phyloP scores from a whole-genome alignment of 2,113 vertebrate genomes.

The Candoia aspera region DNA sequence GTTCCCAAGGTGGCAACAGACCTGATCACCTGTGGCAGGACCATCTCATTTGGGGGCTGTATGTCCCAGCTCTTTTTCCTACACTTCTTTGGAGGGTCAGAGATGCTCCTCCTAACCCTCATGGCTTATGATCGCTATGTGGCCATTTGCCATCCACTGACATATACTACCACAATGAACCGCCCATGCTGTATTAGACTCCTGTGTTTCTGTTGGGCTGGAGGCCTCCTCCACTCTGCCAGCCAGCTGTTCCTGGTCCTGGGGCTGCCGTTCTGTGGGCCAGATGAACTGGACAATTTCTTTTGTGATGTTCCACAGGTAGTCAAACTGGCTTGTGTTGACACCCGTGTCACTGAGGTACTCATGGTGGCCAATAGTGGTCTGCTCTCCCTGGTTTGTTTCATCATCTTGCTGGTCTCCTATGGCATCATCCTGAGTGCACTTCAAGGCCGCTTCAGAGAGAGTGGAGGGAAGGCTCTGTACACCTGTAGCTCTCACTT shows the following conservation, averaged over 20 bases:
- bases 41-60: slow-evolving; percentile 61
- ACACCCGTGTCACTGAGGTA: slow-evolving; percentile 58
- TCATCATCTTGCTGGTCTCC: slow-evolving; percentile 57
- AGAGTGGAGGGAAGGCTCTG: slow-evolving; percentile 46
- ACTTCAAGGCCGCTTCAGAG: slow-evolving; percentile 36
- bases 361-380: slow-evolving; percentile 66
- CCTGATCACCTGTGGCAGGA: background rate
- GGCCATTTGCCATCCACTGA: slow-evolving; percentile 66
- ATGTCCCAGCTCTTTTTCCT: slow-evolving; percentile 69
- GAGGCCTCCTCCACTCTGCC: slow-evolving; percentile 63
- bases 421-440: slow-evolving; percentile 56
- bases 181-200: slow-evolving; percentile 36
- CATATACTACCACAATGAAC: slow-evolving; percentile 61
- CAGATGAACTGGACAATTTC: slow-evolving; percentile 61
- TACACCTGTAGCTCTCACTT: slow-evolving; percentile 64
- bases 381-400: slow-evolving; percentile 59
- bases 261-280: slow-evolving; percentile 65
- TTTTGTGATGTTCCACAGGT: slow-evolving; percentile 69
- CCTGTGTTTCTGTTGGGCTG: slow-evolving; percentile 53
- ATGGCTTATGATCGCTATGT: slow-evolving; percentile 68
- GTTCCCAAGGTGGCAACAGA: background rate
- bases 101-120: slow-evolving; percentile 62
- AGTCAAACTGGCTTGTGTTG: slow-evolving; percentile 61
- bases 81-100: slow-evolving; percentile 63
- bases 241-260: slow-evolving; percentile 53